These are phyloP conservation scores for Catostylus mosaicus DNA, from an alignment of 30 jellyfish, hydroid and myxozoan species.

Conservation along the genomic window DNA sequence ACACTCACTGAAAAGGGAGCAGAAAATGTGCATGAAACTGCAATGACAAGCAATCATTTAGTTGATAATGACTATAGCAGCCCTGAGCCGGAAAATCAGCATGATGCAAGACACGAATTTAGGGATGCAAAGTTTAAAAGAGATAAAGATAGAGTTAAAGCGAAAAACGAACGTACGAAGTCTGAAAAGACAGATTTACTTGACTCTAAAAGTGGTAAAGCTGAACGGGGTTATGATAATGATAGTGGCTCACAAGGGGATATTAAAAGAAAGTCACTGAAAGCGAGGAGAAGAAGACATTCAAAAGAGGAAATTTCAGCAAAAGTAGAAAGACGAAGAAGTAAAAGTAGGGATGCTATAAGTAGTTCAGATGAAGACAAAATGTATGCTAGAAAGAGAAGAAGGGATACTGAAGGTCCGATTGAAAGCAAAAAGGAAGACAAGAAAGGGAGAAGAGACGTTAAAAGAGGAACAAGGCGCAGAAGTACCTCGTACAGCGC, in stretches of 20 bases:
- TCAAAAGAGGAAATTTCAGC: not conserved
- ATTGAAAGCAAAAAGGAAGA: not conserved
- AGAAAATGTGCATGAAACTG: not conserved
- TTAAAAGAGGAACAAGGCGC: not conserved
- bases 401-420: not conserved
- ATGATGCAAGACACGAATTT: not conserved
- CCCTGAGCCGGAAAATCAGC: not conserved
- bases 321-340: not conserved
- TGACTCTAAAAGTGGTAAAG: not conserved
- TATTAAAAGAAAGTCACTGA: not conserved
- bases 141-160: not conserved
- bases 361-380: not conserved
- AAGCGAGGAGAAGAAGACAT: not conserved
- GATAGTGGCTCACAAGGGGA: not conserved
- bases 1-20: not conserved
- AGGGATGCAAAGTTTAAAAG: not conserved
- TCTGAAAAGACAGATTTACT: not conserved
- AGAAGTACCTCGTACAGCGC: not conserved
- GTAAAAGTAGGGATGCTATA: not conserved
- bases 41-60: too few species aligned
- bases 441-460: not conserved
- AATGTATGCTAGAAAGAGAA: not conserved
- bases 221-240: not conserved
- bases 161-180: not conserved
- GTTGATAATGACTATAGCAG: too few species aligned